Conservation (phyloP, 1,140 invertebrate genomes). For the Drosophila orena region DNA sequence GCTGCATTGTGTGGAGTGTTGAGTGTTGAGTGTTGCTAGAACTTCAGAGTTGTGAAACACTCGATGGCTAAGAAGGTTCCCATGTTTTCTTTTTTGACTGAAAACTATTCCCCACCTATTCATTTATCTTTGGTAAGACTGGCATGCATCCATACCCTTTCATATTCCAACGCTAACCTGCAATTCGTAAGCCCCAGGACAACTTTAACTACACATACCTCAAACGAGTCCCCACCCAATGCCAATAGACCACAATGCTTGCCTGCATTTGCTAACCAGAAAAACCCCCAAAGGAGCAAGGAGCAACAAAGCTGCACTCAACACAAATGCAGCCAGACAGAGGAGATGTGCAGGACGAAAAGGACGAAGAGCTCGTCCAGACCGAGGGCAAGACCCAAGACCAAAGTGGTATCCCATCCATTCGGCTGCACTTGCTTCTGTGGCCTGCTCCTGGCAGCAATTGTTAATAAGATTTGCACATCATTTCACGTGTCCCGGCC, state of each 20-base stretch:
- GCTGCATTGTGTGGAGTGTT: neutral
- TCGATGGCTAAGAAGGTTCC: no score
- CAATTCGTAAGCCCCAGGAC: constrained; percentile 5
- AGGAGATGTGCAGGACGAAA: neutral
- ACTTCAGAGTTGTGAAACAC: no score
- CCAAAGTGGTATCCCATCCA: constrained; percentile 40
- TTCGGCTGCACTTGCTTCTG: constrained; percentile 23
- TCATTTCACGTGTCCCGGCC: constrained; percentile 77
- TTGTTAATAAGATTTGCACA: constrained; percentile 82
- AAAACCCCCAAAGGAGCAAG: constrained; percentile 28
- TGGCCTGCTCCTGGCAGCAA: constrained; percentile 70
- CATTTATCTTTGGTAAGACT: neutral
- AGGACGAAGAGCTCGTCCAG: neutral
- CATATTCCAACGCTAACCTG: constrained; percentile 1
- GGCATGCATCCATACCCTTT: neutral
- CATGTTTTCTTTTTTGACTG: neutral
- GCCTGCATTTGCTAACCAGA: constrained; percentile 15
- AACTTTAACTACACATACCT: constrained; percentile 23
- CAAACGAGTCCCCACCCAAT: constrained; percentile 1
- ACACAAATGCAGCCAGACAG: constrained; percentile 30
- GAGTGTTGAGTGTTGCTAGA: no score
- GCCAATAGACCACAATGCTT: constrained; percentile 1
- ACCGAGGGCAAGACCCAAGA: constrained; percentile 15
- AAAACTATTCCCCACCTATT: neutral
- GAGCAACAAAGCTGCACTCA: constrained; percentile 49